phyloP scores from a whole-genome alignment of 2,888 invertebrate species.

The Phrixothrix hirtus region DNA sequence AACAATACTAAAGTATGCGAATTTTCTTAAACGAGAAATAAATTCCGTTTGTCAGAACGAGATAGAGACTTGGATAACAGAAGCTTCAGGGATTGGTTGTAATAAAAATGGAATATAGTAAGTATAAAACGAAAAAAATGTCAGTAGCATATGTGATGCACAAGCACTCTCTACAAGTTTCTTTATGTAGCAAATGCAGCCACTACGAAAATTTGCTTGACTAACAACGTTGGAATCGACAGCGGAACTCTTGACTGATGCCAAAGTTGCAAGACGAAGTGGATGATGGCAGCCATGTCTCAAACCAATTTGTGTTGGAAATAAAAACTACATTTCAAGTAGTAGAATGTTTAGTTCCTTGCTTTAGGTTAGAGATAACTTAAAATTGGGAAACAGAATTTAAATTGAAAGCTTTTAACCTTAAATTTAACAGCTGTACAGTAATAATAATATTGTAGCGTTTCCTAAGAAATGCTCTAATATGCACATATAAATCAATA shows the following conservation, averaged over 20 bases:
- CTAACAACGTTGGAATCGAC: conserved; percentile 44
- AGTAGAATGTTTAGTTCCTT: conserved; percentile 16
- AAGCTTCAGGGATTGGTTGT: conserved; percentile 54
- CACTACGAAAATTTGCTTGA: conserved; percentile 36
- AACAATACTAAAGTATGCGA: conserved; percentile 40
- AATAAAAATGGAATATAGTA: conserved; percentile 56
- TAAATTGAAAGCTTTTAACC: too few species aligned
- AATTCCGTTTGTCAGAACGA: conserved; percentile 44
- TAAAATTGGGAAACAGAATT: conserved; percentile 2
- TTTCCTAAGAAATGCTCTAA: too few species aligned
- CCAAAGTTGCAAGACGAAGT: conserved; percentile 40
- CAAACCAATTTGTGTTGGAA: conserved; percentile 35
- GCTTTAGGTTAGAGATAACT: conserved; percentile 5
- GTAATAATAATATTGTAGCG: too few species aligned
- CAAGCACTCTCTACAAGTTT: conserved; percentile 38
- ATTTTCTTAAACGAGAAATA: conserved; percentile 36
- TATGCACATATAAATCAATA: too few species aligned
- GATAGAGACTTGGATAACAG: conserved; percentile 41
- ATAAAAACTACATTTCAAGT: conserved; percentile 25
- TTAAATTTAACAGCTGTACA: too few species aligned
- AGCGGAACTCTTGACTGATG: conserved; percentile 51
- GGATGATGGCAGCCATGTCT: conserved; percentile 38
- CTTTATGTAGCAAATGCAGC: conserved; percentile 31
- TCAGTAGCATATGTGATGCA: conserved; percentile 54
- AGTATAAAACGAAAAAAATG: conserved; percentile 54